Percentiles rank a stretch among this genome's conserved stretches.
Conservation (phyloP, 2,888 invertebrate genomes). For the Idaea aversata region DNA sequence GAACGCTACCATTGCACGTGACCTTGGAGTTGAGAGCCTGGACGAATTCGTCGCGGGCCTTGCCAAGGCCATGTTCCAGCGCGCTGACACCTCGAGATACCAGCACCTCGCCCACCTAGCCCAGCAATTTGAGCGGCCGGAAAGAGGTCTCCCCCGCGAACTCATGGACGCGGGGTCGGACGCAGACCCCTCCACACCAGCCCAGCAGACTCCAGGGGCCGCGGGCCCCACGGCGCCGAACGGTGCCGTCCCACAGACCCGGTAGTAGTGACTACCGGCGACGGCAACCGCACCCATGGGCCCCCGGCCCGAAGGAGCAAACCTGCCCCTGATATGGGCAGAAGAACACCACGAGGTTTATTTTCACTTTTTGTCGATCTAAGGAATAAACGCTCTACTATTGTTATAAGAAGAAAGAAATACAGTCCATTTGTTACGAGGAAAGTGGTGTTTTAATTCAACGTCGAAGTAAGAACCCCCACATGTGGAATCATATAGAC, state of each 20-base stretch:
- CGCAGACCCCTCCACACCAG: slow-evolving; percentile 2
- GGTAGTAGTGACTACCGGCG: not conserved
- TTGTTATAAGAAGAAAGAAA: too few species aligned
- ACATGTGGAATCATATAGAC: too few species aligned
- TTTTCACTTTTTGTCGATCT: too few species aligned
- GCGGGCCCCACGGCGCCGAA: not conserved
- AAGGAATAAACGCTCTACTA: too few species aligned
- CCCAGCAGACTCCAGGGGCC: slow-evolving; percentile 1
- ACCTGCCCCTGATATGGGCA: not conserved
- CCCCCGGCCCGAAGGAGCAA: not conserved
- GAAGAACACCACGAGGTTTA: not conserved
- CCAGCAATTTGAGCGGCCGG: not conserved
- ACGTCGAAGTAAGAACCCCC: too few species aligned
- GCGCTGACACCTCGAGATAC: slow-evolving; percentile 5
- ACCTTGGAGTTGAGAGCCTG: slow-evolving; percentile 9
- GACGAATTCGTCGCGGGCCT: slow-evolving; percentile 4
- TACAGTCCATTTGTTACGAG: too few species aligned
- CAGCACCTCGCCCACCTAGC: slow-evolving; percentile 5
- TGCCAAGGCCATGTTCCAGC: slow-evolving; percentile 2
- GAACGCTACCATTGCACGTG: slow-evolving; percentile 7
- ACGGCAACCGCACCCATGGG: not conserved
- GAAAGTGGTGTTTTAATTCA: too few species aligned
- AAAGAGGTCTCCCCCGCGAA: not conserved
- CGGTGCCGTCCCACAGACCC: not conserved
- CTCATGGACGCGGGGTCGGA: not conserved